phyloP scores from a whole-genome alignment of 2,888 invertebrate species.

The Cerceris rybyensis region DNA sequence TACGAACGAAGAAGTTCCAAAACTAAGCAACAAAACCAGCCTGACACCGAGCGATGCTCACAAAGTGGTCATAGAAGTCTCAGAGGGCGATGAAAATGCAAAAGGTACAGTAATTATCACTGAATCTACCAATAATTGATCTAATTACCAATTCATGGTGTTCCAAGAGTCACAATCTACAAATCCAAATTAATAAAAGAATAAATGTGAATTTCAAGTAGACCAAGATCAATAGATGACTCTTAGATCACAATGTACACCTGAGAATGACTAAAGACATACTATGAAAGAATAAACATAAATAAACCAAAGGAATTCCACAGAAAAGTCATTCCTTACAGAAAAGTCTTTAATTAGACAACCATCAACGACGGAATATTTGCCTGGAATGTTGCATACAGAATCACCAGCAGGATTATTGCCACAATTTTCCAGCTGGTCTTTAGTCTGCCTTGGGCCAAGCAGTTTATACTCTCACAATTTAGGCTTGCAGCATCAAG shows the following conservation, averaged over 20 bases:
- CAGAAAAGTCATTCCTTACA: slow-evolving; percentile 59
- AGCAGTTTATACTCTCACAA: slow-evolving; percentile 95
- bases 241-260: no score
- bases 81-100: slow-evolving; percentile 79
- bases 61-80: slow-evolving; percentile 82
- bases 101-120: slow-evolving; percentile 74
- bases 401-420: slow-evolving; percentile 89
- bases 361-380: slow-evolving; percentile 94
- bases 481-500: slow-evolving; percentile 93
- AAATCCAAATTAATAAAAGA: no score
- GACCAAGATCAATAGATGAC: no score
- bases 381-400: slow-evolving; percentile 94
- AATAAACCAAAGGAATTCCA: background rate
- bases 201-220: no score
- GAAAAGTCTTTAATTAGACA: slow-evolving; percentile 86
- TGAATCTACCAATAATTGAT: no score
- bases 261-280: no score
- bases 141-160: no score
- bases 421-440: slow-evolving; percentile 95
- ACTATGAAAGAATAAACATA: background rate
- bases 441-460: slow-evolving; percentile 93
- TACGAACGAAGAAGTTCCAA: slow-evolving; percentile 72
- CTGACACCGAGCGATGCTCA: slow-evolving; percentile 78
- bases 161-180: no score
- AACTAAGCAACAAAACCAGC: slow-evolving; percentile 75